Percentiles rank a stretch among this genome's conserved stretches.
Conservation (phyloP, 1,140 invertebrate species). For the Acromyrmex heyeri region DNA sequence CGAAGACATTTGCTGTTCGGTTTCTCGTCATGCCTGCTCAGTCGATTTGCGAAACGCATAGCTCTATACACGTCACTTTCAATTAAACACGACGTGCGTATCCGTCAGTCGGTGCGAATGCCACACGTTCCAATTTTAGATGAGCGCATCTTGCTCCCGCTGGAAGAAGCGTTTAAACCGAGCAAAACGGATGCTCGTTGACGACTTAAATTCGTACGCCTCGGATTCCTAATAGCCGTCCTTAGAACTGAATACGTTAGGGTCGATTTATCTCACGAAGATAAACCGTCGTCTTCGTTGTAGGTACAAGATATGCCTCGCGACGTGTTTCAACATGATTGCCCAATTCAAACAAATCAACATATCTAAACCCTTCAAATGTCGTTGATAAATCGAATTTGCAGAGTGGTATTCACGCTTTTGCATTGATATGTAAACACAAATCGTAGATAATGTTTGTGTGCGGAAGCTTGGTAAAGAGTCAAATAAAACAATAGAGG, state of each 20-base stretch:
- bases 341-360: slow-evolving; percentile 28
- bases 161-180: slow-evolving; percentile 25
- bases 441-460: slow-evolving; percentile 3
- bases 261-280: slow-evolving; percentile 34
- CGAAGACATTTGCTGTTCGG: background rate
- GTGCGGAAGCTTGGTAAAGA: background rate
- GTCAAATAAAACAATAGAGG: slow-evolving; percentile 19
- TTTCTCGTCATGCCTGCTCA: slow-evolving; percentile 9
- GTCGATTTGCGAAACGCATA: slow-evolving; percentile 27
- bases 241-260: slow-evolving; percentile 16
- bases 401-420: background rate
- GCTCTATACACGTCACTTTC: slow-evolving; percentile 19
- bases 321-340: background rate
- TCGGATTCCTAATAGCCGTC: slow-evolving; percentile 43
- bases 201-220: slow-evolving; percentile 32
- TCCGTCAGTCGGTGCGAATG: slow-evolving; percentile 21
- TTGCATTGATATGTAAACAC: slow-evolving; percentile 5
- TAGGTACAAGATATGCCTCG: background rate
- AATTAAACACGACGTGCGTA: slow-evolving; percentile 31
- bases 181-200: slow-evolving; percentile 36
- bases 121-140: slow-evolving; percentile 56
- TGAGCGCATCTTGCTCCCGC: slow-evolving; percentile 8
- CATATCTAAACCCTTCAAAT: background rate
- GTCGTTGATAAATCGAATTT: slow-evolving; percentile 12
- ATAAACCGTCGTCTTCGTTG: slow-evolving; percentile 11